Conservation (phyloP, 2,113 vertebrate genomes). For the Gobiocypris rarus region DNA sequence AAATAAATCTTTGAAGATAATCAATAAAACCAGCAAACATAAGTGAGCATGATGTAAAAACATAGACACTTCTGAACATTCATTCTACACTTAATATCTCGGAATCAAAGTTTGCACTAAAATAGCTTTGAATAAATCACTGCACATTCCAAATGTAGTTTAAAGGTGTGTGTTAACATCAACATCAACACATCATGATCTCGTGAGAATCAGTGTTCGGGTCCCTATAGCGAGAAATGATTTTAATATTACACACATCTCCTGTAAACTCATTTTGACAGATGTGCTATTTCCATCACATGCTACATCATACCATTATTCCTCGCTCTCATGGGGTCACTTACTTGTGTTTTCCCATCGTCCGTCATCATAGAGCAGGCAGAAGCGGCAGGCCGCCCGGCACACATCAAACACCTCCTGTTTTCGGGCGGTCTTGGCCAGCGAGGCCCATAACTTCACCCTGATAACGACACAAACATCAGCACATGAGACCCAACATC, state of each 20-base stretch:
- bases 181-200: too few relatives aligned
- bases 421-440: slow-evolving; percentile 84
- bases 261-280: background rate
- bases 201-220: too few relatives aligned
- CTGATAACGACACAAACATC: slow-evolving; percentile 64
- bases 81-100: background rate
- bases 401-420: slow-evolving; percentile 88
- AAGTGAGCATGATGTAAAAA: too few relatives aligned
- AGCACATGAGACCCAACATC: background rate
- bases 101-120: too few relatives aligned
- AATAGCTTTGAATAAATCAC: background rate
- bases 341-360: slow-evolving; percentile 71
- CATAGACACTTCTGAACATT: too few relatives aligned
- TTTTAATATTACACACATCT: background rate
- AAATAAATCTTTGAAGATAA: background rate
- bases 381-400: slow-evolving; percentile 85
- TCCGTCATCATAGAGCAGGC: slow-evolving; percentile 83
- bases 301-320: background rate
- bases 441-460: slow-evolving; percentile 82
- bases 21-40: background rate
- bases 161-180: too few relatives aligned
- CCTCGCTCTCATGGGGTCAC: slow-evolving; percentile 17
- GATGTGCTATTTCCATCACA: background rate
- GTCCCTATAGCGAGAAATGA: background rate
- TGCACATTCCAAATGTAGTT: too few relatives aligned